Percentiles rank a stretch among this genome's conserved stretches.
These are phyloP conservation scores for Drosophila albomicans DNA, from an alignment of 1,140 invertebrate species.

Conservation along the genomic window DNA sequence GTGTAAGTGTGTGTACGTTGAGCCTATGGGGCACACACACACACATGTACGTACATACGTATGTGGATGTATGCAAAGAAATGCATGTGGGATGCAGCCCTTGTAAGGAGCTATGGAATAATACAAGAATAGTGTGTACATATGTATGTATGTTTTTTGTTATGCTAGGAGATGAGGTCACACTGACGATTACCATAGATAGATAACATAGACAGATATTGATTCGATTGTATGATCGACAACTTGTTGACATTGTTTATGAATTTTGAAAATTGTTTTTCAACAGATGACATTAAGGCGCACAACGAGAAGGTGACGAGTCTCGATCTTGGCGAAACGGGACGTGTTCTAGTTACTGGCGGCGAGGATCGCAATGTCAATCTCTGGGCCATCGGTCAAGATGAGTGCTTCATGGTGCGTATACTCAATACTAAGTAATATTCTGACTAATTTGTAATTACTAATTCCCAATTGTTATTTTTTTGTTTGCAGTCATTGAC, in stretches of 20 bases:
- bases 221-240: not conserved
- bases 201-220: slow-evolving; percentile 4
- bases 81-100: slow-evolving; percentile 49
- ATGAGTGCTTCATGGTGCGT: slow-evolving; percentile 96
- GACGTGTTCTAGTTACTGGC: slow-evolving; percentile 96
- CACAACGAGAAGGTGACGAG: slow-evolving; percentile 94
- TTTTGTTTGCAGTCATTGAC: slow-evolving; percentile 86
- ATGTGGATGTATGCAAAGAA: slow-evolving; percentile 25
- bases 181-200: slow-evolving; percentile 7
- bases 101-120: slow-evolving; percentile 41
- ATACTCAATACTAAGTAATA: not conserved
- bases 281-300: slow-evolving; percentile 93
- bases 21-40: slow-evolving; percentile 1
- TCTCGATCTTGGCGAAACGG: slow-evolving; percentile 94
- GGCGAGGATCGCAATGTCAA: slow-evolving; percentile 99
- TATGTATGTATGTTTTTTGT: slow-evolving; percentile 4
- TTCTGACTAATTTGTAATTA: slow-evolving; percentile 14
- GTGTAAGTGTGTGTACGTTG: slow-evolving; percentile 16
- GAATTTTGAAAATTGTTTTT: not conserved
- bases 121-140: slow-evolving; percentile 1
- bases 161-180: slow-evolving; percentile 17
- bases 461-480: not conserved
- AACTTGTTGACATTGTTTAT: not conserved
- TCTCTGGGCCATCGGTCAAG: slow-evolving; percentile 97
- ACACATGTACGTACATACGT: slow-evolving; percentile 2